Evolutionary conservation across 2,113 vertebrate species (phyloP).

Genomic region (Prunella fulvescens): DNA sequence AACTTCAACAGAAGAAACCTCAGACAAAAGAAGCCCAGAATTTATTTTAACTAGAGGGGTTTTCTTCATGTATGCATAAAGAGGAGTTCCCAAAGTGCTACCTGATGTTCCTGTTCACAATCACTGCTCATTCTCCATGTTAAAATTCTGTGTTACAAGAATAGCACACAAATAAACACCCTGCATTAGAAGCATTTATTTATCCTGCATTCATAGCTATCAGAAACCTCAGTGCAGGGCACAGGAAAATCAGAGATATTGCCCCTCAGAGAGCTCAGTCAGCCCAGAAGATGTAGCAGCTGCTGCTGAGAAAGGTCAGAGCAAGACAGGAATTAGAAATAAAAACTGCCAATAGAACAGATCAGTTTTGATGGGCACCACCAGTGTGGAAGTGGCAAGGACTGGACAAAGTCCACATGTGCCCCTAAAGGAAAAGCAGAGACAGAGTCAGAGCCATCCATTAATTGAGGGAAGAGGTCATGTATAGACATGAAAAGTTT

Average conservation of each 20-base stretch:
- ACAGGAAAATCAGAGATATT: background rate
- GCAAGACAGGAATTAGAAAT: background rate
- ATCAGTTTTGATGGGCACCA: background rate
- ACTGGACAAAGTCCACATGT: fast-evolving
- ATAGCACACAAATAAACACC: background rate
- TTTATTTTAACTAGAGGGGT: background rate
- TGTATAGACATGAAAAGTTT: background rate
- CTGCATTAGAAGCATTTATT: background rate
- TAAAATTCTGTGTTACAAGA: background rate
- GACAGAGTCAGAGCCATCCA: background rate
- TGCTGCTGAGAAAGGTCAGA: background rate
- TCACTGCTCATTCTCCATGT: background rate
- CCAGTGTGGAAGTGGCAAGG: background rate
- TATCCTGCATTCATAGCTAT: background rate
- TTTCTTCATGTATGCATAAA: background rate
- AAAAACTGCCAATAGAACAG: background rate
- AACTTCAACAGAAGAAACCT: background rate
- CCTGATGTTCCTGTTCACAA: background rate
- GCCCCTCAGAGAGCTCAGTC: background rate
- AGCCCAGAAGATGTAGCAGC: background rate
- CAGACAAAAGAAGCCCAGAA: background rate
- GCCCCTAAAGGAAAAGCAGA: background rate
- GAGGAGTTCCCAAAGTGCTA: background rate
- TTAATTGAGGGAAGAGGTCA: background rate
- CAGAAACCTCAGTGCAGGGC: background rate